phyloP scores from a whole-genome alignment of 2,113 vertebrate species.

The Columba livia region DNA sequence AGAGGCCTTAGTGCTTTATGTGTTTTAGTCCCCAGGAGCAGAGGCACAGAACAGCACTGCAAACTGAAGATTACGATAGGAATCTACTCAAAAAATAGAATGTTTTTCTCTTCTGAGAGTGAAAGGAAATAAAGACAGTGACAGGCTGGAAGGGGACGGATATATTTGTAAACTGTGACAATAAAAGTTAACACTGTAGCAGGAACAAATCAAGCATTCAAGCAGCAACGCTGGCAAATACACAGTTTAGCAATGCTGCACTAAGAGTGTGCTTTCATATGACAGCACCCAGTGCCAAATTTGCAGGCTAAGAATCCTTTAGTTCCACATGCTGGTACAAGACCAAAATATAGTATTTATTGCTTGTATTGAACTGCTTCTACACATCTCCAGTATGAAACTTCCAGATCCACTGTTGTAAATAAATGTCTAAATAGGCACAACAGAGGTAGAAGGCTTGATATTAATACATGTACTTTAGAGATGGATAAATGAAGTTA shows the following conservation, averaged over 20 bases:
- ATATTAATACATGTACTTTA: background rate
- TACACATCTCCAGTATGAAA: background rate
- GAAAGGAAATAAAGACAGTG: slow-evolving; percentile 46
- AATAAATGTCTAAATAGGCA: background rate
- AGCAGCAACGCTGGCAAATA: slow-evolving; percentile 49
- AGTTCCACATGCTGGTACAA: slow-evolving; percentile 1
- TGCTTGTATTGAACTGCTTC: background rate
- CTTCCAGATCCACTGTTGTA: background rate
- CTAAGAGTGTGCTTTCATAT: background rate
- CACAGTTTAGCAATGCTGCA: background rate
- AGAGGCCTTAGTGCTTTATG: background rate
- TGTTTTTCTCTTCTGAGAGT: slow-evolving; percentile 23
- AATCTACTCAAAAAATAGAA: slow-evolving; percentile 29
- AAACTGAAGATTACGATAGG: background rate
- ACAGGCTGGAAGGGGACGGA: slow-evolving; percentile 45
- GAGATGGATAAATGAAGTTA: background rate
- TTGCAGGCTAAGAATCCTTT: slow-evolving; percentile 10
- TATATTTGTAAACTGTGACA: slow-evolving; percentile 66
- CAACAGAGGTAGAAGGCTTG: background rate
- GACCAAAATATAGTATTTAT: background rate
- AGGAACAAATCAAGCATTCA: slow-evolving; percentile 53
- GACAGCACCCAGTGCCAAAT: slow-evolving; percentile 5
- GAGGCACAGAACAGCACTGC: background rate
- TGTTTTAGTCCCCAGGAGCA: slow-evolving; percentile 5
- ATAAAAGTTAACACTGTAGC: slow-evolving; percentile 61